A percentile compares a stretch with the other conserved stretches of the same genome.
Conservation (phyloP, 2,888 invertebrate species). For the Druceiella hillmani region DNA sequence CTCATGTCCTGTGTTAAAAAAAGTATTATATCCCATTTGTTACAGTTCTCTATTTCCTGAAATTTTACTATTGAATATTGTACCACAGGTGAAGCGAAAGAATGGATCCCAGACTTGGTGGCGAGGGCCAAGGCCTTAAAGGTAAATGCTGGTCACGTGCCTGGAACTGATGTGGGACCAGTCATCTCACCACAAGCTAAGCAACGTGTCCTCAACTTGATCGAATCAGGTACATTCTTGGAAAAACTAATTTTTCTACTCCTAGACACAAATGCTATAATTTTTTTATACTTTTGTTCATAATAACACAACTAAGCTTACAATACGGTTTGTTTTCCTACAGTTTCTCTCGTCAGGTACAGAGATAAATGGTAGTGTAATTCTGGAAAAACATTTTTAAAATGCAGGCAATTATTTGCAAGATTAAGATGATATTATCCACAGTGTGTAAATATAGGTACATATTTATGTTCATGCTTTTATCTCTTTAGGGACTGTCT, state of each 20-base stretch:
- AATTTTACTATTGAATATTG: constrained; percentile 5
- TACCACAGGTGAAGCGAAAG: constrained; percentile 64
- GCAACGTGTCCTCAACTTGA: constrained; percentile 69
- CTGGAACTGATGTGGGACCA: constrained; percentile 82
- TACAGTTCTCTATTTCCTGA: not conserved
- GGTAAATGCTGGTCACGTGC: constrained; percentile 85
- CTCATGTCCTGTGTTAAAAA: too few relatives aligned
- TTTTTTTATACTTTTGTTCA: too few relatives aligned
- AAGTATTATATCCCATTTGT: not conserved
- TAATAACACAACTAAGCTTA: too few relatives aligned
- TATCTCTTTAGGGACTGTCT: too few relatives aligned
- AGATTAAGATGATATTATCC: too few relatives aligned
- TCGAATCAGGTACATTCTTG: constrained; percentile 62
- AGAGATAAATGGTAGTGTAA: too few relatives aligned
- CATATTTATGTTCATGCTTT: too few relatives aligned
- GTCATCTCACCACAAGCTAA: constrained; percentile 93
- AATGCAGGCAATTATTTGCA: too few relatives aligned
- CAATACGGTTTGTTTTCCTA: too few relatives aligned
- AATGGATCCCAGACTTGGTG: constrained; percentile 93
- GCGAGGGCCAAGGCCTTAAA: constrained; percentile 76
- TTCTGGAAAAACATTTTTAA: too few relatives aligned
- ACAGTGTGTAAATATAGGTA: too few relatives aligned
- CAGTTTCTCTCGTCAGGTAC: not conserved
- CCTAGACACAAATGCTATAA: too few relatives aligned
- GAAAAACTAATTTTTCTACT: constrained; percentile 1